Percentiles rank a stretch among this genome's conserved stretches.
These are phyloP conservation scores for Vannuccia rotundouncinata DNA, from an alignment of 2,888 invertebrate species.

Conservation along the genomic window DNA sequence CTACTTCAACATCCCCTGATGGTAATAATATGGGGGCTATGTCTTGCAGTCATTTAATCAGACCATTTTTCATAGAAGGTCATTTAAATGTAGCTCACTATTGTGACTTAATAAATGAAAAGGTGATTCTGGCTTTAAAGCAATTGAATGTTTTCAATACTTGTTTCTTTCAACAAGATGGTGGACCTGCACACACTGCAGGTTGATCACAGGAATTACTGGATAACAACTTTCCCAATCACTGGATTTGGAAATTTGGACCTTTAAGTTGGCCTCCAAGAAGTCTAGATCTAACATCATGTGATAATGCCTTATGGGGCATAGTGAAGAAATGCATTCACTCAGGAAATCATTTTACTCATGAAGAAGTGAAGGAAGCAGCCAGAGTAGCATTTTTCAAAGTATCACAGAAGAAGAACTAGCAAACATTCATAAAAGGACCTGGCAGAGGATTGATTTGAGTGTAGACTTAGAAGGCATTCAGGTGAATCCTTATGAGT, in stretches of 20 bases:
- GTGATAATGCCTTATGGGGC: slow-evolving; percentile 23
- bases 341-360: not conserved
- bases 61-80: slow-evolving; percentile 27
- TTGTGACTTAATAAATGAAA: slow-evolving; percentile 24
- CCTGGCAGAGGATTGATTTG: not conserved
- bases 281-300: not conserved
- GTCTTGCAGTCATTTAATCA: slow-evolving; percentile 17
- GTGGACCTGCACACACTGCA: slow-evolving; percentile 30
- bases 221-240: not conserved
- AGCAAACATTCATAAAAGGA: not conserved
- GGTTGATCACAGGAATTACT: not conserved
- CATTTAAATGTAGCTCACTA: slow-evolving; percentile 9
- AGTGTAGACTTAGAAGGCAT: not conserved
- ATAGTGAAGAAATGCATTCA: not conserved
- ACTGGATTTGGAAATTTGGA: slow-evolving; percentile 7
- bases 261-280: not conserved
- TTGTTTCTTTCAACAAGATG: slow-evolving; percentile 6
- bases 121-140: slow-evolving; percentile 24
- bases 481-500: not conserved
- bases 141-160: slow-evolving; percentile 25
- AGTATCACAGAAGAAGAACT: not conserved
- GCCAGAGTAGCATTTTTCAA: not conserved
- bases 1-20: slow-evolving; percentile 25
- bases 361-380: not conserved
- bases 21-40: slow-evolving; percentile 30